Evolutionary conservation across 2,113 vertebrate genomes (phyloP).

Genomic region (Brienomyrus longianalis): DNA sequence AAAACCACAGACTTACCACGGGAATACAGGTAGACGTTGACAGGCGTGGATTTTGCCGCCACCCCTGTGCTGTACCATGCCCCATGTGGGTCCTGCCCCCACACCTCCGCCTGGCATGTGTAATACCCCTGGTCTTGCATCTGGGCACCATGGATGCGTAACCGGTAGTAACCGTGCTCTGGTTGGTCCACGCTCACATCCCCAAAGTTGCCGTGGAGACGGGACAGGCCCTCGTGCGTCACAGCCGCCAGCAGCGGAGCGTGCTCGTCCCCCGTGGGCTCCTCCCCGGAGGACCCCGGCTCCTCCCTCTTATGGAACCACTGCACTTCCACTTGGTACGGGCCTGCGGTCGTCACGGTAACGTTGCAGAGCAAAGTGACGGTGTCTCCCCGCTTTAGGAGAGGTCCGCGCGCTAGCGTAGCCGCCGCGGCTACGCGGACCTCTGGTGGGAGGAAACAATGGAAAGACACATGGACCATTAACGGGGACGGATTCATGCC

Average conservation of each 20-base stretch:
- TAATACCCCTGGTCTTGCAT: conserved; percentile 71
- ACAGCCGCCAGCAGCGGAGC: conserved; percentile 51
- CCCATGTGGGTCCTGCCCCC: conserved; percentile 67
- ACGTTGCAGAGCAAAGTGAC: conserved; percentile 72
- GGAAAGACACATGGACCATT: background rate
- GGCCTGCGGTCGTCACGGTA: conserved; percentile 57
- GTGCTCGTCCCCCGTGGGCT: conserved; percentile 4
- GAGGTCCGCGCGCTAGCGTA: conserved; percentile 53
- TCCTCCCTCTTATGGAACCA: conserved; percentile 60
- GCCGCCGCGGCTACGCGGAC: conserved; percentile 59
- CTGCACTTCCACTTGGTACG: conserved; percentile 59
- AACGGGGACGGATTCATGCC: background rate
- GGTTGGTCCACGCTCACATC: conserved; percentile 71
- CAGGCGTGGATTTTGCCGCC: conserved; percentile 55
- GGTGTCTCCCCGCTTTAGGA: conserved; percentile 68
- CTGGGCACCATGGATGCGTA: conserved; percentile 64
- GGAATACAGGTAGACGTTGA: conserved; percentile 71
- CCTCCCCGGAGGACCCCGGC: background rate
- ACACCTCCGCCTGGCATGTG: conserved; percentile 66
- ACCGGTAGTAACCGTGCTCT: conserved; percentile 58
- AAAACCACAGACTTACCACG: conserved; percentile 58
- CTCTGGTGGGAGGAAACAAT: conserved; percentile 45
- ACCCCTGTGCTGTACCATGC: conserved; percentile 72
- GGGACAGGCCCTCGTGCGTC: conserved; percentile 58
- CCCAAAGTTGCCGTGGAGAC: conserved; percentile 46